Evolutionary conservation across 2,113 vertebrate genomes (phyloP).

Genomic region (Cynocephalus volans): DNA sequence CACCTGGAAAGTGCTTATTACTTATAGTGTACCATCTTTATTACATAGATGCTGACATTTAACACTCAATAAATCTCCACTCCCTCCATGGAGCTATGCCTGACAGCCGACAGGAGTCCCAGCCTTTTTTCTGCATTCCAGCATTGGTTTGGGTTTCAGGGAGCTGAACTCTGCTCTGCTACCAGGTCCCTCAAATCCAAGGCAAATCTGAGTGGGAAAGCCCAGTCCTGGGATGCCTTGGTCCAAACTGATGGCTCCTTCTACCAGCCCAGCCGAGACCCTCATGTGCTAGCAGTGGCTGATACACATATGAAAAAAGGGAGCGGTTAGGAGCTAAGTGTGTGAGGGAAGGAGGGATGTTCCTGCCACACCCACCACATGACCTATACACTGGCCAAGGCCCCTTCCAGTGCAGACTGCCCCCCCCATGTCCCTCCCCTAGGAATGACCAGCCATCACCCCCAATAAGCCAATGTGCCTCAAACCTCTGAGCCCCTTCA

Average conservation of each 20-base stretch:
- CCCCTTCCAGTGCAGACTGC: background rate
- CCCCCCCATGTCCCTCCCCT: background rate
- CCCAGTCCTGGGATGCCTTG: background rate
- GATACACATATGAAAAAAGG: background rate
- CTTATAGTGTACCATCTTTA: constrained; percentile 83
- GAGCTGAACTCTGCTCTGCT: constrained; percentile 36
- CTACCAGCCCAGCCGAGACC: background rate
- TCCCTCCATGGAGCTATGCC: constrained; percentile 69
- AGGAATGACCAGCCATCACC: background rate
- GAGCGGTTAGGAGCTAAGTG: background rate
- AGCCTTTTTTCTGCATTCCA: constrained; percentile 69
- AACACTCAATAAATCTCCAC: constrained; percentile 86
- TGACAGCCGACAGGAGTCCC: constrained; percentile 70
- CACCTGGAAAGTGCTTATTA: constrained; percentile 85
- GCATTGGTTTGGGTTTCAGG: constrained; percentile 59
- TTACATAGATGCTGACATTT: constrained; percentile 87
- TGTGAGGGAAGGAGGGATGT: background rate
- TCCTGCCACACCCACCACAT: background rate
- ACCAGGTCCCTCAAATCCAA: background rate
- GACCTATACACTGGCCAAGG: background rate
- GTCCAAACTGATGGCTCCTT: background rate
- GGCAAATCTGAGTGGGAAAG: background rate
- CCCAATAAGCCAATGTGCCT: background rate
- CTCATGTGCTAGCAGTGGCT: background rate
- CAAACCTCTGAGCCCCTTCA: background rate